Evolutionary conservation across 2,797 vertebrate genomes (phyloP).

Genomic region (Saxicola maurus): DNA sequence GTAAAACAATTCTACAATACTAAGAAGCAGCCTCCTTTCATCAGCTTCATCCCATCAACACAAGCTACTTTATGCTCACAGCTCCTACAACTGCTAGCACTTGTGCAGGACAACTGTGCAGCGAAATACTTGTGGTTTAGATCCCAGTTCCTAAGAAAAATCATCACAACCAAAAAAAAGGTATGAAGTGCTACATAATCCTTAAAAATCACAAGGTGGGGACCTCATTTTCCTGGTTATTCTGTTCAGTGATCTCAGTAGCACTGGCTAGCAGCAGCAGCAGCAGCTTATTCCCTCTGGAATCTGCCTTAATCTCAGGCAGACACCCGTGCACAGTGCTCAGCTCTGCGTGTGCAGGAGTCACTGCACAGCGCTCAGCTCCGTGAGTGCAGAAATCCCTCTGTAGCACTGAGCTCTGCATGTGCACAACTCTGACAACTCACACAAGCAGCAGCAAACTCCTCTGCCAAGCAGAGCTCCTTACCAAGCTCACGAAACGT

Average conservation of each 20-base stretch:
- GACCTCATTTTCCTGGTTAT: neutral
- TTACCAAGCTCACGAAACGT: conserved; percentile 32
- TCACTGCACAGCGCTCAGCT: neutral
- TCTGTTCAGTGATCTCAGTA: neutral
- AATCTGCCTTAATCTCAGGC: neutral
- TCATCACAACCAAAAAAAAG: neutral
- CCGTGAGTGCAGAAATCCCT: neutral
- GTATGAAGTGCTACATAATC: neutral
- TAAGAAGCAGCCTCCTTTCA: neutral
- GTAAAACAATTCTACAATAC: neutral
- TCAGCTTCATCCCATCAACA: neutral
- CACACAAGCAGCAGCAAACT: conserved; percentile 36
- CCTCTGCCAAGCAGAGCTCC: conserved; percentile 11
- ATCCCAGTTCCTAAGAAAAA: neutral
- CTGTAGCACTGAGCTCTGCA: neutral
- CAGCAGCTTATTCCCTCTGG: neutral
- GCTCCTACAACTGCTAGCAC: neutral
- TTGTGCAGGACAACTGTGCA: neutral
- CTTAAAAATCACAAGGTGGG: neutral
- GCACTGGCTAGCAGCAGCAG: neutral
- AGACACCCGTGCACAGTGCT: neutral
- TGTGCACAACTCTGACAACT: conserved; percentile 23
- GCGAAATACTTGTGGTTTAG: neutral
- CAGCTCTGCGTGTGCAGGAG: neutral
- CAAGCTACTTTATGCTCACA: neutral